Base-by-base conservation (phyloP, 2,797 vertebrate species). In the Coregonus sp. region DNA sequence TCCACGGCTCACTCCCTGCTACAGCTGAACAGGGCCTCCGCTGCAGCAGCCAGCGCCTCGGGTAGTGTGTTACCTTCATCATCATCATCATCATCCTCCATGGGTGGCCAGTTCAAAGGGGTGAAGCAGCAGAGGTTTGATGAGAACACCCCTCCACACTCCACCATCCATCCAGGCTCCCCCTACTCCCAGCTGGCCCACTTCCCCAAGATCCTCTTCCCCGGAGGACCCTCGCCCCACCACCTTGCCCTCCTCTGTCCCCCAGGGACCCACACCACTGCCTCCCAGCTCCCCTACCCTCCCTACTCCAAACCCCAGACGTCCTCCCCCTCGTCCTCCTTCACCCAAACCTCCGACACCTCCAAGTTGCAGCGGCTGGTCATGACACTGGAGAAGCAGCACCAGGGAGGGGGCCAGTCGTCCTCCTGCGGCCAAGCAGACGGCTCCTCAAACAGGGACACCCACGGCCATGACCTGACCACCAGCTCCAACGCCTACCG, bases 361-460 rank as follows among this genome's bases (percentile, higher is more conserved):
- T 97, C 96, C 63, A 98, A 98, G 90, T 88, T 98, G 71, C 96
- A 98, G 89, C 94, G 96, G 51, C 89, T 97, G 77, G 97, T 97
- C 7, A 96, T 97, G 85, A 98, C 96, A 87, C 94, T 98, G 72
- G 97, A 97, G 85, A 96, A 96, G 29, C 95, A 95, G 77, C 93
- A 94, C 73, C 89, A 89, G 9, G 59, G 59, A 29, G 59, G 59
- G 59, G 6, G 9, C 3, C 59, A 63, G 59, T 79, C 82, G 5
- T 84, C 88, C 18, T 84, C 90, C n/a, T 88, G 90, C 82, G 73
- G 52, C 47, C 14, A 68, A 4, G 69, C 56, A 65, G 89, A 92
- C 16, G 33, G 81, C 68, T 75, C 84, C 18, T 65, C 85, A 67
- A 91, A 89, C 3, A 85, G 88, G 18, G 90, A 89, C 75, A 85